Conservation (phyloP, 2,797 vertebrate species). For the Oceanodroma leucorhoa region DNA sequence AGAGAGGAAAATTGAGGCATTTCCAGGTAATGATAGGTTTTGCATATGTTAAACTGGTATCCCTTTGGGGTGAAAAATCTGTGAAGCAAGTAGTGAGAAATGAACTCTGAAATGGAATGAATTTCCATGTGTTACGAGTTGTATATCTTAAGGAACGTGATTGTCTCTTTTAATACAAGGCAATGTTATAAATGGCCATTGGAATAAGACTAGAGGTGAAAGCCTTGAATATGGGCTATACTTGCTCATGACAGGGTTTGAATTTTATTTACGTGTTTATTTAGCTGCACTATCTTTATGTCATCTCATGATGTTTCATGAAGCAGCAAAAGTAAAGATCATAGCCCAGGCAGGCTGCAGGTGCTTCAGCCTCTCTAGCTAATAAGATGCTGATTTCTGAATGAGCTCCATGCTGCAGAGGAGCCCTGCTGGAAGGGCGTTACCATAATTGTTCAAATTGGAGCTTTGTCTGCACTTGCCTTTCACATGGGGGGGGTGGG, state of each 20-base stretch:
- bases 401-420: not conserved
- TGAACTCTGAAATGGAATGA: not conserved
- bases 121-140: not conserved
- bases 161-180: not conserved
- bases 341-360: not conserved
- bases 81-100: not conserved
- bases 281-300: not conserved
- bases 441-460: not conserved
- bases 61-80: not conserved
- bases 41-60: not conserved
- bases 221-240: not conserved
- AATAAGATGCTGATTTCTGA: not conserved
- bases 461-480: not conserved
- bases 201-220: not conserved
- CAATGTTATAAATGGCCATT: not conserved
- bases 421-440: not conserved
- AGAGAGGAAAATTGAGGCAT: not conserved
- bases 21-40: not conserved
- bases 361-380: not conserved
- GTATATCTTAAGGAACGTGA: not conserved
- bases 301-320: not conserved
- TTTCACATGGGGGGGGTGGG: accelerated
- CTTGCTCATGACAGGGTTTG: not conserved
- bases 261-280: not conserved
- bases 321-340: not conserved